Evolutionary conservation across 2,888 invertebrate species (phyloP), one percentile per base, ranked within the genome.

Genomic region (Uloborus plumipes): DNA sequence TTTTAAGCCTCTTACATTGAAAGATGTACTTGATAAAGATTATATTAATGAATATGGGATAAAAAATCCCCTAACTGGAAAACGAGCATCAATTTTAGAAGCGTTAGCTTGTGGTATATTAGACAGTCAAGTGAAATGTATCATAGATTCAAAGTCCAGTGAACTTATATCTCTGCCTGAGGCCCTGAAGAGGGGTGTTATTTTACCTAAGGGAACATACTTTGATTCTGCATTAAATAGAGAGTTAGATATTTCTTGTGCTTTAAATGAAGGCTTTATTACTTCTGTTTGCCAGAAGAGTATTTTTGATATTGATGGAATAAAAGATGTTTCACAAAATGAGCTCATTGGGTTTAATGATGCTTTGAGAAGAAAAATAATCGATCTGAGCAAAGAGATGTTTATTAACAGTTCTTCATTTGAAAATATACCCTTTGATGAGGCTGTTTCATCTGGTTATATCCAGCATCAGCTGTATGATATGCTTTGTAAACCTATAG

Each of bases 241-340:
- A 89, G 90, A 93, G 22, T 91, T 95, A 84, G 91, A 93, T 31
- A 92, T 98, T 84, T 92, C 93, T 18, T 96, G 97, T 88, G 98
- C 98, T 0, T 95, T 96, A 20, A 93, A 94, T 88, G 93, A 94
- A 78, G 98, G 98, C 85, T 92, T 95, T 22, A 59, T 85, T 11
- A 82, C 84, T 15, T 95, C 96, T 1, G 94, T 96, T 20, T 92
- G 94, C 3, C 94, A 95, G 88, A 94, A 94, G 89, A 95, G 95
- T 0, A 94, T 97, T 86, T 97, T 97, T 88, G 94, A 96, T 89
- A 95, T 97, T 84, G 96, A 96, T 86, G 96, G 94, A 77, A 90
- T 90, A 82, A 88, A 88, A 75, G 95, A 97, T 89, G 95, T 96
- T 0, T 92, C 92, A 86, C 94, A 95, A 1, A 95, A 94, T 2